Percentiles rank a stretch among this genome's conserved stretches.
phyloP scores from a whole-genome alignment of 2,113 vertebrate genomes.

The Onychorhynchus coronatus region DNA sequence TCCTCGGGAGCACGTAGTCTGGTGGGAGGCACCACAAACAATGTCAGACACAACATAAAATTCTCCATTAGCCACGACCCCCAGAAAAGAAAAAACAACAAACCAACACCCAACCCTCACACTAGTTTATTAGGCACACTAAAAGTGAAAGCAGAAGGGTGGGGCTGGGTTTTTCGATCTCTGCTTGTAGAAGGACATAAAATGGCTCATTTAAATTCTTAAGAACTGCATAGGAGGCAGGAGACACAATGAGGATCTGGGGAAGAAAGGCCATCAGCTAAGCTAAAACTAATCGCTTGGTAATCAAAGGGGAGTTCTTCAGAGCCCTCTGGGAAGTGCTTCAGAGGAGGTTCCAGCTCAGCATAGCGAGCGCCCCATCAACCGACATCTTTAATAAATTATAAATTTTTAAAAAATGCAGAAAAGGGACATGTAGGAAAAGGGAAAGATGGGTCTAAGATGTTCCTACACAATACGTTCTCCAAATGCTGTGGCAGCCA shows the following conservation, averaged over 20 bases:
- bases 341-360: constrained; percentile 69
- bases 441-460: neutral
- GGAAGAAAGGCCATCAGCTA: constrained; percentile 80
- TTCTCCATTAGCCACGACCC: constrained; percentile 71
- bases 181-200: constrained; percentile 83
- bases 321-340: constrained; percentile 72
- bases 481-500: fast-evolving
- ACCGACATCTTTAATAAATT: constrained; percentile 56
- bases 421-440: neutral
- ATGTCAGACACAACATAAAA: constrained; percentile 79
- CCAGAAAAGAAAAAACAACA: constrained; percentile 55
- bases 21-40: constrained; percentile 76
- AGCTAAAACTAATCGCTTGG: constrained; percentile 84
- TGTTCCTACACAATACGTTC: fast-evolving
- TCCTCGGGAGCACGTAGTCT: constrained; percentile 60
- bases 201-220: constrained; percentile 89
- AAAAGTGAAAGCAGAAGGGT: constrained; percentile 78
- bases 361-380: neutral
- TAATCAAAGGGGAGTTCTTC: constrained; percentile 79
- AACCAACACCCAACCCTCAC: constrained; percentile 5
- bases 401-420: constrained; percentile 5
- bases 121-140: constrained; percentile 76
- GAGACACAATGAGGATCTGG: constrained; percentile 80
- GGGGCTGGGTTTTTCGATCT: constrained; percentile 75
- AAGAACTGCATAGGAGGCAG: constrained; percentile 79